Evolutionary conservation across 2,888 invertebrate genomes (phyloP), one percentile per base, ranked within the genome.

Genomic region (Dynastes tityus): DNA sequence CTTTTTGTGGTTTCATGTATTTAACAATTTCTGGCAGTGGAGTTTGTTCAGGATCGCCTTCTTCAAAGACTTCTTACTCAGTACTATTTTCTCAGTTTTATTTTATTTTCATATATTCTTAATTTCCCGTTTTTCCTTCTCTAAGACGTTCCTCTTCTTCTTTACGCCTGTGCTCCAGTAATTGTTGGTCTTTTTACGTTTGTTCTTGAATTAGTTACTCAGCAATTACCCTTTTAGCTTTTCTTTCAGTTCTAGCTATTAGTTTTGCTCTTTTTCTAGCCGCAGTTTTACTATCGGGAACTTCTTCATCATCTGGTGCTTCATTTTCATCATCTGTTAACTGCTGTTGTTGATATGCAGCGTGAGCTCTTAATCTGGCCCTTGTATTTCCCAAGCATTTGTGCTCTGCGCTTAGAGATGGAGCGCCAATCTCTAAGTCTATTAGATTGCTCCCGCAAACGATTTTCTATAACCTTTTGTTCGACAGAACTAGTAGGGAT

Each of bases 261-360:
- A 98, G 88, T 88, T 99, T 99, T 0, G 96, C 96, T 45, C 96
- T 90, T 89, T 98, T 99, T 89, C 98, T 99, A 0, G 97, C 95
- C 9, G 98, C 98, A 87, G 96, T 92, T 89, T 97, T 98, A 63
- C 94, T 93, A 84, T 95, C 95, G 77, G 88, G 80, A 81, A 84
- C n/a, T n/a, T n/a, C 89, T 67, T 92, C 92, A 64, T 88, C 89
- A 22, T 90, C 91, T 45, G 91, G 91, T 16, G 90, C 91, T 11
- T 86, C 85, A 4, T 87, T 83, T 61, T 86, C 87, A 29, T 85
- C 87, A 49, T 86, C 86, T 8, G 82, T 84, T 45, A 83, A 80
- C 5, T 74, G 82, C 73, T 74, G 77, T 53, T 81, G 76, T 61
- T 85, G 85, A 70, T 83, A 81, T 45, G 82, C 85, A 80, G 82